phyloP scores from a whole-genome alignment of 2,888 invertebrate species.

The Tridacna gigas region DNA sequence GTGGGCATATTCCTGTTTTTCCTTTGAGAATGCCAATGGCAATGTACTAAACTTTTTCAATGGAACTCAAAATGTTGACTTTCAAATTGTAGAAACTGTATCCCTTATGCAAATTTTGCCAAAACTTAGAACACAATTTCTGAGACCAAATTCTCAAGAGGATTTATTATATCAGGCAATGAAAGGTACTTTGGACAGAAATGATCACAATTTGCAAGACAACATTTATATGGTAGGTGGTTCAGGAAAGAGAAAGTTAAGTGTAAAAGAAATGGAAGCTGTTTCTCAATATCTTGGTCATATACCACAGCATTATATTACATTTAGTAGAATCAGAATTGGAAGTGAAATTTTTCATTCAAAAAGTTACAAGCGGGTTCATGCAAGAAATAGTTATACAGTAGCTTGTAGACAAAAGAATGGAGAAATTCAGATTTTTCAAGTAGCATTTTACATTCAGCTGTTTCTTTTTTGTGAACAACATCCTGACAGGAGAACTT shows the following conservation, averaged over 20 bases:
- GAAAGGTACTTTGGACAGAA: constrained; percentile 8
- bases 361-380: constrained; percentile 19
- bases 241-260: background rate
- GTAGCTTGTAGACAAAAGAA: constrained; percentile 3
- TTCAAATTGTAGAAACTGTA: constrained; percentile 19
- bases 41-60: constrained; percentile 7
- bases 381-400: constrained; percentile 29
- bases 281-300: constrained; percentile 24
- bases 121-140: background rate
- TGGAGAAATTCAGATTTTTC: background rate
- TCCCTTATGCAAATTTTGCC: constrained; percentile 9
- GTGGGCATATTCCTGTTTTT: constrained; percentile 37
- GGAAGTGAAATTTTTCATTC: constrained; percentile 30
- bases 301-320: constrained; percentile 13
- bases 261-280: constrained; percentile 11
- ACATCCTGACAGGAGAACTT: background rate
- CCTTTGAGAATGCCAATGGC: constrained; percentile 25
- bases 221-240: constrained; percentile 21
- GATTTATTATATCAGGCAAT: background rate
- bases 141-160: constrained; percentile 1
- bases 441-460: background rate
- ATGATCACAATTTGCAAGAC: background rate
- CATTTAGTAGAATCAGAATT: constrained; percentile 33
- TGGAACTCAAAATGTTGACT: constrained; percentile 19
- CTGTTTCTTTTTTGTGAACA: background rate